Conservation (phyloP, 2,888 invertebrate species). For the Cistogaster globosa region DNA sequence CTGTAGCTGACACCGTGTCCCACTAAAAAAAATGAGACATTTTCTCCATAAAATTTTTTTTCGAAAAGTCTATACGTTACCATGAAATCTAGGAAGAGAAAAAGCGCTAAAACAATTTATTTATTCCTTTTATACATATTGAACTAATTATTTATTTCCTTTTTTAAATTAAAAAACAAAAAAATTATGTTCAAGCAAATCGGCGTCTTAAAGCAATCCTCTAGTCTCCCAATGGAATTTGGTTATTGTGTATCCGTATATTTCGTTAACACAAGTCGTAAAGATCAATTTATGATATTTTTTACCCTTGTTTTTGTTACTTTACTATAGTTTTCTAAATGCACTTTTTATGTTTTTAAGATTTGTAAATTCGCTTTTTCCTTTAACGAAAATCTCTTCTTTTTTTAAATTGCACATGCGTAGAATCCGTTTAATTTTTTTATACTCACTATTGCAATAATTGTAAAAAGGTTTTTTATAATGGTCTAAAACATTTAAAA, state of each 20-base stretch:
- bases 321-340: constrained; percentile 41
- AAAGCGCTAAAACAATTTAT: too few relatives aligned
- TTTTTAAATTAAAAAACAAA: too few relatives aligned
- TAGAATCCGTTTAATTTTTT: constrained; percentile 8
- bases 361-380: constrained; percentile 1
- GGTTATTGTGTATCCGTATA: not conserved
- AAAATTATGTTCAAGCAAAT: too few relatives aligned
- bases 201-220: not conserved
- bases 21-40: too few relatives aligned
- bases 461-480: too few relatives aligned
- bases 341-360: constrained; percentile 51
- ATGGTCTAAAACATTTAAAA: not conserved
- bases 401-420: not conserved
- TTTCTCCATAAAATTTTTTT: too few relatives aligned
- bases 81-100: too few relatives aligned
- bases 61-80: too few relatives aligned
- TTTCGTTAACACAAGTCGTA: constrained; percentile 31
- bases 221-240: constrained; percentile 10
- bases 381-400: not conserved
- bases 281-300: constrained; percentile 50
- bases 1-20: too few relatives aligned
- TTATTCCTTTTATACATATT: too few relatives aligned
- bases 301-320: not conserved
- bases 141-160: too few relatives aligned
- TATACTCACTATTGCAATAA: not conserved